Conservation (phyloP, 2,113 vertebrate genomes). For the Podocnemis expansa region DNA sequence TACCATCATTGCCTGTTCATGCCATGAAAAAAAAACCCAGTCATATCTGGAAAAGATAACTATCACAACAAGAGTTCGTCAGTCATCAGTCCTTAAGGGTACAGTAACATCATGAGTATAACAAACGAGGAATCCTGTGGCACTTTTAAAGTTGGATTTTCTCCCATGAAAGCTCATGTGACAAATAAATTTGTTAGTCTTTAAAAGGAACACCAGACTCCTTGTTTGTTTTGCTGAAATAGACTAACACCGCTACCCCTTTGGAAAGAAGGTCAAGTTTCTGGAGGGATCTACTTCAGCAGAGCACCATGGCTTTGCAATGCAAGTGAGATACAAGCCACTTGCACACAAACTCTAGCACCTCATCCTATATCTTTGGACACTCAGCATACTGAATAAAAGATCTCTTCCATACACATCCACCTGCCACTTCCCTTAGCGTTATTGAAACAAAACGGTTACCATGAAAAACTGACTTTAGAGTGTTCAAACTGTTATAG, state of each 20-base stretch:
- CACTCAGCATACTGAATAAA: not conserved
- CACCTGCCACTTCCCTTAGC: not conserved
- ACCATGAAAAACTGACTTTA: not conserved
- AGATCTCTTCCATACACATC: not conserved
- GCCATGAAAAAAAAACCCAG: not conserved
- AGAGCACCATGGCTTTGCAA: not conserved
- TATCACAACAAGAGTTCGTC: conserved; percentile 36
- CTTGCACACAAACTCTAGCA: conserved; percentile 17
- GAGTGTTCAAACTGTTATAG: not conserved
- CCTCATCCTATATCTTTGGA: not conserved
- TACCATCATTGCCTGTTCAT: not conserved
- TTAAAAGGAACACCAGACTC: too few relatives aligned
- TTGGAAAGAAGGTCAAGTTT: conserved; percentile 22
- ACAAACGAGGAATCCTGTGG: too few relatives aligned
- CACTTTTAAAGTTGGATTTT: too few relatives aligned
- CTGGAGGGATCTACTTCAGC: conserved; percentile 7
- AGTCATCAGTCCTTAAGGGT: not conserved
- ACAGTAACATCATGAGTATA: conserved; percentile 24
- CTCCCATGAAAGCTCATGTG: too few relatives aligned
- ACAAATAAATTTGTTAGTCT: too few relatives aligned
- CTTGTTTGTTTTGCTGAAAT: too few relatives aligned
- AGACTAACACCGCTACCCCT: too few relatives aligned
- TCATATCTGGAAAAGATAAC: not conserved
- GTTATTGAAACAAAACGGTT: not conserved
- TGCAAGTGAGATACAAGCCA: conserved; percentile 4